Evolutionary conservation across 2,113 vertebrate genomes (phyloP).

Genomic region (Motacilla tschutschensis): DNA sequence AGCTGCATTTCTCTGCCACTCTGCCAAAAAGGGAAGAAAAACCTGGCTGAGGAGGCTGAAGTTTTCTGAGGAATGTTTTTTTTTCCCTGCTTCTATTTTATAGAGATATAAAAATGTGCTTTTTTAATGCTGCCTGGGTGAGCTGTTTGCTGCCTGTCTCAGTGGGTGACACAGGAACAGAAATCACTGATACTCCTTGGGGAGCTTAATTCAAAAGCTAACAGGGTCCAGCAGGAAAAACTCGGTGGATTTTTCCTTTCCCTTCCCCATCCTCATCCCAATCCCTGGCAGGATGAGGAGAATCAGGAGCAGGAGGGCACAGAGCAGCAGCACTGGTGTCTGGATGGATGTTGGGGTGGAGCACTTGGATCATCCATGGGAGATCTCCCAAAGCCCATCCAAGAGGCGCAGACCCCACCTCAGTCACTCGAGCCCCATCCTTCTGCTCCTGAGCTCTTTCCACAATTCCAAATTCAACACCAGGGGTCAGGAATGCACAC

Average conservation of each 20-base stretch:
- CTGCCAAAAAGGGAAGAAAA: neutral
- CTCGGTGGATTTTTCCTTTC: rapidly evolving
- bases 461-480: rapidly evolving
- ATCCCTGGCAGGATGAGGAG: neutral
- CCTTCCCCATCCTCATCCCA: neutral
- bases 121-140: neutral
- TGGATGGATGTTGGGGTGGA: neutral
- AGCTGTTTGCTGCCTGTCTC: neutral
- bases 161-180: rapidly evolving
- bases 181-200: neutral
- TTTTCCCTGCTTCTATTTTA: neutral
- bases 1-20: neutral
- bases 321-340: neutral
- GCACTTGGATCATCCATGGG: neutral
- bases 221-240: neutral
- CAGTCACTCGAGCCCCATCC: neutral
- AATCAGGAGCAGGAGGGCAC: neutral
- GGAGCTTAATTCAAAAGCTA: neutral
- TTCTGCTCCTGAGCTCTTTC: neutral
- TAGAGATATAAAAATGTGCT: neutral
- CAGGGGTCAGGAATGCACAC: neutral
- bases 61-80: neutral
- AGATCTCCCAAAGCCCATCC: neutral
- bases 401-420: neutral
- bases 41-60: neutral